Evolutionary conservation across 2,113 vertebrate genomes (phyloP), one percentile per base, ranked within the genome.

Genomic region (Corythaixoides concolor): DNA sequence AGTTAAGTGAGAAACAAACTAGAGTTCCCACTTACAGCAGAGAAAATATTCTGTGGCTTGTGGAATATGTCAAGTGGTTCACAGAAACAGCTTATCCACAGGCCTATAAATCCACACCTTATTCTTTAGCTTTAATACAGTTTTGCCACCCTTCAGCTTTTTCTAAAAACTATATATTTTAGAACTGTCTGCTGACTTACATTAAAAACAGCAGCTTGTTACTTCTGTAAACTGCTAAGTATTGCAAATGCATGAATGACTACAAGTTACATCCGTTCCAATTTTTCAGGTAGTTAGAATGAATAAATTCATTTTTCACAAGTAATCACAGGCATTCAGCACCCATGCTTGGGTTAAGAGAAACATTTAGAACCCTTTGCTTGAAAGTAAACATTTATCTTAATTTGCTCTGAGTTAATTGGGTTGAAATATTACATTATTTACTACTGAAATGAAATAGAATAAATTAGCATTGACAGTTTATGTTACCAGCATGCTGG

Each of bases 391-490:
- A 95, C 81, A 97, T 96, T 96, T 84, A 95, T 97, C 94, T 97
- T 92, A 63, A 95, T 95, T 96, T 86, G 56, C 80, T 90, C 30
- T 28, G 90, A 97, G 85, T 94, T 97, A 97, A 91, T 17, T 92
- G 84, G 55, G 85, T 67, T 92, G 97, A 98, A 97, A 96, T 96
- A 96, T 72, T 95, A 81, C 73, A 92, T 95, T 96, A 94, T 95
- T 97, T 97, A 95, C 56, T 70, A 72, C 63, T 33, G 30, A 96
- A 97, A 97, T 83, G 12, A 95, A 97, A 96, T 3, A 39, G 55
- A 89, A 69, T 68, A 91, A 89, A 89, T 95, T 85, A 93, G 80
- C 64, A 88, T 74, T 86, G 89, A 56, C 33, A 93, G 53, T 85
- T 88, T 73, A 68, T n/a, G 87, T 53, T 92, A 69, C 15, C 60